Conservation (phyloP, 2,797 vertebrate genomes). For the Argya squamiceps region DNA sequence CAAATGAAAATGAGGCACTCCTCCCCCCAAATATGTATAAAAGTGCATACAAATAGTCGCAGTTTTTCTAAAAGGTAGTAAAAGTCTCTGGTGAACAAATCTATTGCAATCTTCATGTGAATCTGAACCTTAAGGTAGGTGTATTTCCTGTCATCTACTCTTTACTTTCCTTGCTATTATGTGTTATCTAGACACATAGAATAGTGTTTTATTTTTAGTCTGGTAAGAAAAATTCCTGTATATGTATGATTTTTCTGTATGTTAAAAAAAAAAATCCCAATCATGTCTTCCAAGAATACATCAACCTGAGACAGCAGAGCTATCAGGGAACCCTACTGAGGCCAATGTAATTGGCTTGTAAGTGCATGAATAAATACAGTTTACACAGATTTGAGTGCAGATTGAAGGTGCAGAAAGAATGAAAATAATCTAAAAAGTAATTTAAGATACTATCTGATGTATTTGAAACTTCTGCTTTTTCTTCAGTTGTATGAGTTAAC, state of each 20-base stretch:
- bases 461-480: not conserved
- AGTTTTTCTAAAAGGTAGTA: too few relatives aligned
- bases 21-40: not conserved
- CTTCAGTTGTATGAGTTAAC: not conserved
- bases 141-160: too few relatives aligned
- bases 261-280: not conserved
- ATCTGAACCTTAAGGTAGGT: too few relatives aligned
- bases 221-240: too few relatives aligned
- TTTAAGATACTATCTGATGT: not conserved
- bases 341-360: not conserved
- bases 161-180: too few relatives aligned
- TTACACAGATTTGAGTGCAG: not conserved
- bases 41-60: not conserved
- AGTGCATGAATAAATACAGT: not conserved
- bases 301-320: not conserved
- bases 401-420: not conserved
- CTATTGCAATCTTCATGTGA: too few relatives aligned
- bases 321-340: not conserved
- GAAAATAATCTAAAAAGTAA: not conserved
- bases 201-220: too few relatives aligned
- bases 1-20: not conserved
- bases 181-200: too few relatives aligned
- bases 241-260: too few relatives aligned
- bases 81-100: too few relatives aligned
- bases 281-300: not conserved